Conservation (phyloP, 2,888 invertebrate species). For the Athalia circularis region DNA sequence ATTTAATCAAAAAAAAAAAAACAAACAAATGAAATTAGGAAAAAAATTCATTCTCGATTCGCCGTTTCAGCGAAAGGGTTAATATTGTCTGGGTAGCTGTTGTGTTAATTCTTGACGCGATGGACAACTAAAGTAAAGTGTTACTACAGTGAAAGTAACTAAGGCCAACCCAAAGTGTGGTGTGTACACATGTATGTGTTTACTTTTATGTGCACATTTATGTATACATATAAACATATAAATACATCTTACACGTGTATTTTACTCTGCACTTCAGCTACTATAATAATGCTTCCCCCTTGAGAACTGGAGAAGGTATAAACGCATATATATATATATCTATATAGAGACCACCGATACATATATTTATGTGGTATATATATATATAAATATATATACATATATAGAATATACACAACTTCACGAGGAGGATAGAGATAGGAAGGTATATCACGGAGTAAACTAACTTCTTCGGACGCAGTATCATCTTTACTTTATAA, state of each 20-base stretch:
- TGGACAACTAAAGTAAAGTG: constrained; percentile 9
- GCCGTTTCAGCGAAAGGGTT: not conserved
- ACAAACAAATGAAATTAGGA: not conserved
- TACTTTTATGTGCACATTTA: constrained; percentile 6
- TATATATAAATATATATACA: constrained; percentile 17
- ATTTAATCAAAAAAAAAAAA: no score
- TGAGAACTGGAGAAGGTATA: not conserved
- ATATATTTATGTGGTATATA: not conserved
- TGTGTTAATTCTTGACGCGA: not conserved
- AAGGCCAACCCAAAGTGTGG: constrained; percentile 62
- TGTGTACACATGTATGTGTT: not conserved
- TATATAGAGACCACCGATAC: not conserved
- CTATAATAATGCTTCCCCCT: no score
- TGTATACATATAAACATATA: not conserved
- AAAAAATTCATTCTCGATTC: no score
- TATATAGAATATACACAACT: not conserved
- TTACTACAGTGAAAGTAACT: constrained; percentile 66
- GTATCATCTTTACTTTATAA: constrained; percentile 67
- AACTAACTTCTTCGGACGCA: constrained; percentile 63
- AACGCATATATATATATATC: not conserved
- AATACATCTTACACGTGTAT: no score
- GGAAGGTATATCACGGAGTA: constrained; percentile 64
- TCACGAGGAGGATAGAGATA: not conserved
- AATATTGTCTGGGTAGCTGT: no score
- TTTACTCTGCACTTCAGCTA: no score